Percentiles rank a stretch among this genome's conserved stretches.
Evolutionary conservation across 2,797 vertebrate species (phyloP).

Genomic region (Selene dorsalis): DNA sequence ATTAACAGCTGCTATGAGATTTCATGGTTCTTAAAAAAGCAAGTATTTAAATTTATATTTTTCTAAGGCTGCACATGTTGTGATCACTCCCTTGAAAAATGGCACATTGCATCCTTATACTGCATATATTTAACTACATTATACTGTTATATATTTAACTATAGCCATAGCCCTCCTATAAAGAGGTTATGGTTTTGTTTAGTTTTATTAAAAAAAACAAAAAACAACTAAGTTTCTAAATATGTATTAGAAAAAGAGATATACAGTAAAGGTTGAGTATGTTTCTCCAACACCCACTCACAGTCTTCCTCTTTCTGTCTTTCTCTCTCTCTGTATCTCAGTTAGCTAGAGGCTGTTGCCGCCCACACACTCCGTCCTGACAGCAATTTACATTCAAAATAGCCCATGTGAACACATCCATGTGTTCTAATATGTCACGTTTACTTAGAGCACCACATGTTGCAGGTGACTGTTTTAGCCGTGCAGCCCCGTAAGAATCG

Average conservation of each 20-base stretch:
- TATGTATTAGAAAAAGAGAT: slow-evolving; percentile 73
- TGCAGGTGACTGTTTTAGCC: slow-evolving; percentile 37
- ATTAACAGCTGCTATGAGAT: slow-evolving; percentile 24
- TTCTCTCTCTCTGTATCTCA: slow-evolving; percentile 77
- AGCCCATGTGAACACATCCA: slow-evolving; percentile 69
- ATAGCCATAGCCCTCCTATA: not conserved
- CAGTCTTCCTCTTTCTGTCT: slow-evolving; percentile 76
- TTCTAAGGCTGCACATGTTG: not conserved
- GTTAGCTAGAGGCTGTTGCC: slow-evolving; percentile 82
- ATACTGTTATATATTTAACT: not conserved
- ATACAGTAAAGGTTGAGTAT: slow-evolving; percentile 75
- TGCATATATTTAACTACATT: not conserved
- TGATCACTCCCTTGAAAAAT: slow-evolving; percentile 11
- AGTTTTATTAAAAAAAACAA: slow-evolving; percentile 25
- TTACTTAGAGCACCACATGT: slow-evolving; percentile 52
- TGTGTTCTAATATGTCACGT: slow-evolving; percentile 60
- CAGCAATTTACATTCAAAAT: slow-evolving; percentile 83
- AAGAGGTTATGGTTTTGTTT: slow-evolving; percentile 29
- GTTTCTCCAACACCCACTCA: slow-evolving; percentile 79
- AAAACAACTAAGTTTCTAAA: slow-evolving; percentile 47
- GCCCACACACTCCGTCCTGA: slow-evolving; percentile 82
- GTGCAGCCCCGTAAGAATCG: slow-evolving; percentile 8
- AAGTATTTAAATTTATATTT: too few relatives aligned
- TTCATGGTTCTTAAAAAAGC: not conserved
- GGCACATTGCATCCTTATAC: not conserved